Conservation (phyloP, 1,140 invertebrate species). For the Meloidogyne floridensis region DNA sequence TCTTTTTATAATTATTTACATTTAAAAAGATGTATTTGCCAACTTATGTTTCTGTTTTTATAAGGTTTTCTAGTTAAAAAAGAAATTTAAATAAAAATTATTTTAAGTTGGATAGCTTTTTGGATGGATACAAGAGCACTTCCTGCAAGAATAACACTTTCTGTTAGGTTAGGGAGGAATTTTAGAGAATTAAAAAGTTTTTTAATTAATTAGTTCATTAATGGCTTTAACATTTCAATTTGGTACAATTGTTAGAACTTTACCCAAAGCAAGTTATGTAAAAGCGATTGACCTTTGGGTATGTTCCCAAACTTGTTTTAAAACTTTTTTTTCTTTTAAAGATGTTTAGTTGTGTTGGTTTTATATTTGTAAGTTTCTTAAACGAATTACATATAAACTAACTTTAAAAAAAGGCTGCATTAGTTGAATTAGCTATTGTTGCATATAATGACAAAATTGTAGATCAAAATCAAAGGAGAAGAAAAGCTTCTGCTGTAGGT, state of each 20-base stretch:
- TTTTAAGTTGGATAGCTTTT: constrained; percentile 57
- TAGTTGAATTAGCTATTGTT: constrained; percentile 60
- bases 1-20: background rate
- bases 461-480: constrained; percentile 55
- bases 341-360: constrained; percentile 65
- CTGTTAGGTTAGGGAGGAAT: constrained; percentile 40
- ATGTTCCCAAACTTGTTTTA: constrained; percentile 1
- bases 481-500: constrained; percentile 49
- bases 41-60: constrained; percentile 63
- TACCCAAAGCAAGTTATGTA: constrained; percentile 60
- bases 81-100: background rate
- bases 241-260: constrained; percentile 61
- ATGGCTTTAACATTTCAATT: constrained; percentile 66
- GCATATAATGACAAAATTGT: constrained; percentile 65
- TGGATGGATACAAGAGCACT: constrained; percentile 66
- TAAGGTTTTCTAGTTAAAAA: constrained; percentile 35
- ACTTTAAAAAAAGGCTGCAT: constrained; percentile 36
- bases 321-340: constrained; percentile 32
- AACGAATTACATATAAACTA: background rate
- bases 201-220: constrained; percentile 44
- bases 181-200: background rate
- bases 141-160: constrained; percentile 57
- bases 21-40: constrained; percentile 62
- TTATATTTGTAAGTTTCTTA: constrained; percentile 46
- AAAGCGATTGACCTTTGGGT: constrained; percentile 62